Conservation (phyloP, 1,140 invertebrate species). For the Drosophila eugracilis region DNA sequence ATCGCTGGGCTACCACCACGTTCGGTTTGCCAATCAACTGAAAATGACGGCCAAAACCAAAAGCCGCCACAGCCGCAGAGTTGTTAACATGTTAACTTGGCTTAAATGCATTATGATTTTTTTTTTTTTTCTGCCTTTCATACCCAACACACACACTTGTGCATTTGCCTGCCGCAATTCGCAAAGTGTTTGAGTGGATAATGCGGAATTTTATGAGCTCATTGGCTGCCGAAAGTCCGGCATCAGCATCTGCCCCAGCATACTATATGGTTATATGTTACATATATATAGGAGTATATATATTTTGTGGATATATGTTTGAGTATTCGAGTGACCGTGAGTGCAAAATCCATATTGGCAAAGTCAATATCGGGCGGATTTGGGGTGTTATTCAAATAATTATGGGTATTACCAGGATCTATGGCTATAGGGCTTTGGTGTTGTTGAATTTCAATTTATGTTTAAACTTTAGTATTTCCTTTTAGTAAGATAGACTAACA, state of each 20-base stretch:
- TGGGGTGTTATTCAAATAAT: background rate
- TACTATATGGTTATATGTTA: too few relatives aligned
- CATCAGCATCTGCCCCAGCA: background rate
- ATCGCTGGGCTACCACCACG: constrained; percentile 21
- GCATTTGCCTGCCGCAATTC: constrained; percentile 17
- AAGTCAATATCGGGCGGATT: too few relatives aligned
- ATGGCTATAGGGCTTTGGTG: too few relatives aligned
- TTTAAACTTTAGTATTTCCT: too few relatives aligned
- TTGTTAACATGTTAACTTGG: constrained; percentile 52
- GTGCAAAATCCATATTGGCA: constrained; percentile 1
- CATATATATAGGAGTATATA: background rate
- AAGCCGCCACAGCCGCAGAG: constrained; percentile 46
- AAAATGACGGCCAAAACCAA: constrained; percentile 48
- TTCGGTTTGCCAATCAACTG: constrained; percentile 51
- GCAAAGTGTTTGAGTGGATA: constrained; percentile 41
- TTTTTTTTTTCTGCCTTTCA: constrained; percentile 2
- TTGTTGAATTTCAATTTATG: background rate
- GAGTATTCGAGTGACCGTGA: background rate
- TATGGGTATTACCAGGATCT: background rate
- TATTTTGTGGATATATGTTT: background rate
- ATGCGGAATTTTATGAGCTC: constrained; percentile 24
- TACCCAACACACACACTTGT: background rate
- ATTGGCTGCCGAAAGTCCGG: constrained; percentile 19
- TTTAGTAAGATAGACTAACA: too few relatives aligned
- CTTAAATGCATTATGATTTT: constrained; percentile 62